Evolutionary conservation across 2,113 vertebrate genomes (phyloP), one percentile per base, ranked within the genome.

Genomic region (Syngnathus typhle): DNA sequence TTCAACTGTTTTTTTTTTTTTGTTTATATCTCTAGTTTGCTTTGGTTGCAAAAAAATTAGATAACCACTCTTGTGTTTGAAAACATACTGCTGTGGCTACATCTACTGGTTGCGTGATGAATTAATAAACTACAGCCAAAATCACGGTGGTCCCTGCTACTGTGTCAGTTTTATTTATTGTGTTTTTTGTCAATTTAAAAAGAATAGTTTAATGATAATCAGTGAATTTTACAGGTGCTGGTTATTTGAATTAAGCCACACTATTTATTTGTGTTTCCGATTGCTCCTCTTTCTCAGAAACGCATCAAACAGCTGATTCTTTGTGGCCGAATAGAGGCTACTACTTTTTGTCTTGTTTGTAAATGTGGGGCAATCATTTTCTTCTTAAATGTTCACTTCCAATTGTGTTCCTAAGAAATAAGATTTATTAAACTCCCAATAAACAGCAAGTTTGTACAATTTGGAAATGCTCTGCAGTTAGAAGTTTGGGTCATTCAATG

Each of bases 351-450:
- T 65, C 64, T 69, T 71, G 74, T 77, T 56, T 74, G 62, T 5
- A 21, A 75, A 71, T 82, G 87, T 87, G 86, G 83, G 83, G 64
- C 84, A 85, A 75, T 68, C 67, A 64, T 65, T 74, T 78, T 74
- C 80, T 78, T 80, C 67, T 76, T 81, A 64, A 78, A 32, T 1
- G n/a, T 77, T 68, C 61, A 68, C 62, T 38, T 61, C 46, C 37
- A 27, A 13, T 21, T 52, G 60, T 52, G 44, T 68, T 59, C 62
- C 58, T 62, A 62, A 39, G n/a, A 37, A 19, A 61, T 64, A 23
- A 58, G 41, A 49, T 71, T 52, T 9, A 9, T 9, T 67, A 21
- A 7, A 60, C 64, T 72, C 64, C 55, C 18, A 61, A 46, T 23
- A 58, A 54, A 51, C 73, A 72, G 67, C 74, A 68, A 75, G 56